Base-by-base conservation (phyloP, 2,888 invertebrate genomes). In the Drosophila merina region DNA sequence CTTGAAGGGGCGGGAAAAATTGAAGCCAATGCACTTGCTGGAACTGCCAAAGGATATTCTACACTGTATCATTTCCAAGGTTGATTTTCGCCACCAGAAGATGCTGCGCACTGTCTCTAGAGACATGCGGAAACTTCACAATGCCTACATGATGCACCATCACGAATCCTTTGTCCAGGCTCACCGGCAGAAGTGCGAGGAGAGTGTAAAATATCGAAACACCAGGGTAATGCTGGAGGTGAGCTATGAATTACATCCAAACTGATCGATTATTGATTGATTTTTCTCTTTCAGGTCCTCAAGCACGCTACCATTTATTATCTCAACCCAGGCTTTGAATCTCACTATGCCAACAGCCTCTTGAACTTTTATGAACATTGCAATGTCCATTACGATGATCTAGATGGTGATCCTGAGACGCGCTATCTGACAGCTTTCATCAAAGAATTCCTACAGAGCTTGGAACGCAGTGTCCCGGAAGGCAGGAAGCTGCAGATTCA, bases 11-110 rank as follows among this genome's bases (percentile, higher is more conserved):
- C 20, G 3, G 25, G 25, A 25, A 10, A 4, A 26, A 7, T 1
- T 7, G 8, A 50, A 42, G 3, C 5, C 7, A 8, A 14, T 40
- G 8, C 4, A 10, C 4, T 44, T 77, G 2, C 4, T 57, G 44
- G 58, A 76, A 33, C 12, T 77, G 44, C 83, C 83, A 0, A 1
- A 10, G 1, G 63, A 63, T 1, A 44, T 73, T 3, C 0, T 78
- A 25, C 44, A 66, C 4, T 28, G 59, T 6, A 64, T 78, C 33
- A 33, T 79, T 1, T 48, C 51, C 0, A 63, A 76, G 26, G 5
- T 78, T 10, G 9, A 20, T 2, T 42, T 45, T 9, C 31, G 7
- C 1, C 26, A 47, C 0, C 83, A 67, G 4, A 3, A 6, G 0
- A 0, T 40, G 0, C 4, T 83, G 3, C 74, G 67, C 1, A 0